Evolutionary conservation across 1,140 invertebrate species (phyloP), one percentile per base, ranked within the genome.

Genomic region (Cryptotermes secundus): DNA sequence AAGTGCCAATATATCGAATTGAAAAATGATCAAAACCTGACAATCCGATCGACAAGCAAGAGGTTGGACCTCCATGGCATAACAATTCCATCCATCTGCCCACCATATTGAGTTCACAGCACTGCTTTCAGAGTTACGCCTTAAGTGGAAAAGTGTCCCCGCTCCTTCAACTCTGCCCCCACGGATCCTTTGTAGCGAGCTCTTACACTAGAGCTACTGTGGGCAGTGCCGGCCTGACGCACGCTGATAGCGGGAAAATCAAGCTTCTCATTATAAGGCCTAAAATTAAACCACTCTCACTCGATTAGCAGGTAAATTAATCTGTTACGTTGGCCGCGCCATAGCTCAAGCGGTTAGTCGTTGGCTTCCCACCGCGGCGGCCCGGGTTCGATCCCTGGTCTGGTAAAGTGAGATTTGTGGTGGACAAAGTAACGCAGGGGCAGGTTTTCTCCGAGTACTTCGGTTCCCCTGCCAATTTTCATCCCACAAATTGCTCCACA

Each of bases 81-180:
- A n/a, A 72, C 59, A 72, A 31, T n/a, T 31, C 14, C 59, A 72
- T 72, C 59, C 59, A 72, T 72, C 26, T 72, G 31, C 31, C 59
- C n/a, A 72, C 59, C n/a, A 72, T 72, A 72, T n/a, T 72, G 59
- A 72, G 59, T 72, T 72, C 59, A 31, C 59, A 31, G 59, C n/a
- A 31, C 31, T n/a, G 59, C 59, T 72, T 72, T 72, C 59, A 72
- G 59, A 72, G 59, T n/a, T 31, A 14, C 1, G 59, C 31, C 26
- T n/a, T 72, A 31, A 72, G 59, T 72, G 59, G 59, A 72, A 72
- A 72, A 72, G n/a, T 72, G 59, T n/a, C 59, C 59, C 26, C 59
- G n/a, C 59, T 72, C 14, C n/a, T 72, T 10, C 59, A 31, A 7
- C 59, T n/a, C 19, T 2, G 31, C 10, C 16, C 14, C 45, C 45